Evolutionary conservation across 2,888 invertebrate species (phyloP).

Genomic region (Parapristionchus giblindavisi): DNA sequence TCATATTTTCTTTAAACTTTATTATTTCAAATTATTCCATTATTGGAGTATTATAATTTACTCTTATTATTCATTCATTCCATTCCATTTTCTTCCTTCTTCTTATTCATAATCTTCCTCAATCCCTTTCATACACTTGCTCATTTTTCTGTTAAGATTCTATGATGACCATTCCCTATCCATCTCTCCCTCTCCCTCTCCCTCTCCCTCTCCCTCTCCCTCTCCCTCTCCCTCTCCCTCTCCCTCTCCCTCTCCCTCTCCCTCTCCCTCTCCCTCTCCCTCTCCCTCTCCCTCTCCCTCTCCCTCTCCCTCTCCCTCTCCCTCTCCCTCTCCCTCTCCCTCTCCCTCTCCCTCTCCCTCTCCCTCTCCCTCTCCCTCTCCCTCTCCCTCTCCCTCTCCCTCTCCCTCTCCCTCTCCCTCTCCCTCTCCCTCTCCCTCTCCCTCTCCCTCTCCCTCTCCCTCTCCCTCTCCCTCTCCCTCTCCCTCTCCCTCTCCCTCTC

Average conservation of each 20-base stretch:
- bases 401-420: background rate
- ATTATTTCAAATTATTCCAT: no score
- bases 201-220: constrained; percentile 13
- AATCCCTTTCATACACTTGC: no score
- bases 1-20: no score
- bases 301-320: background rate
- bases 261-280: background rate
- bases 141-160: no score
- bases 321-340: background rate
- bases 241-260: background rate
- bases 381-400: background rate
- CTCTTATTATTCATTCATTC: no score
- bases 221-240: background rate
- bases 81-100: no score
- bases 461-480: background rate
- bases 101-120: no score
- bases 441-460: background rate
- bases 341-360: background rate
- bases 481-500: background rate
- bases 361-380: background rate
- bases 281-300: background rate
- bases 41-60: no score
- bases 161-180: background rate
- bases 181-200: background rate
- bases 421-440: background rate